These are phyloP conservation scores for Acropora yongei DNA, from an alignment of 64 coral and sea anemone species.

Conservation along the genomic window DNA sequence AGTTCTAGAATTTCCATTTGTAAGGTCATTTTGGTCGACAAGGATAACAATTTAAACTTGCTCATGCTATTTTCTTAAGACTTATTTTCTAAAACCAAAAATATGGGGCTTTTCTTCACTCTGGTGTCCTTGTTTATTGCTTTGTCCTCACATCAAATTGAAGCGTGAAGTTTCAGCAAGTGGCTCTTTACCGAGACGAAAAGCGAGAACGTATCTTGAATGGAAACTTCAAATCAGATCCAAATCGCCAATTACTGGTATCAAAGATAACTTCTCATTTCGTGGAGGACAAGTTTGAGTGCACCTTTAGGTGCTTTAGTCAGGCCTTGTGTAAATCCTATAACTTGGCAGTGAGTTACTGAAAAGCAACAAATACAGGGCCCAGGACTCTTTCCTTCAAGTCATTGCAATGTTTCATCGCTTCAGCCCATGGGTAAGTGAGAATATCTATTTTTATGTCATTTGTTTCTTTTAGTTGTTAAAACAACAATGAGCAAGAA, in stretches of 20 bases:
- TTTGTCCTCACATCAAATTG: background rate
- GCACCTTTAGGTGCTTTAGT: background rate
- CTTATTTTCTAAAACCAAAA: no score
- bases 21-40: no score
- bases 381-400: background rate
- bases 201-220: background rate
- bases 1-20: no score
- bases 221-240: background rate
- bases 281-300: background rate
- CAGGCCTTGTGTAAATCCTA: background rate
- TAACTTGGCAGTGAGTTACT: slow-evolving; percentile 2
- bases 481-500: no score
- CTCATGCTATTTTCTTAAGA: no score
- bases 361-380: background rate
- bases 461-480: no score
- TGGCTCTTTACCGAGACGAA: background rate
- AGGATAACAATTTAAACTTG: no score
- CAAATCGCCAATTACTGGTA: background rate
- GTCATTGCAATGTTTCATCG: background rate
- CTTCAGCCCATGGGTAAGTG: slow-evolving; percentile 1
- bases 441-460: no score
- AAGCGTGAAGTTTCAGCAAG: background rate
- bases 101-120: no score
- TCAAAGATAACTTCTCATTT: background rate
- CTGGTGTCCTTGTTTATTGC: no score